Conservation (phyloP, 1,140 invertebrate genomes). For the Drosophila obscura region DNA sequence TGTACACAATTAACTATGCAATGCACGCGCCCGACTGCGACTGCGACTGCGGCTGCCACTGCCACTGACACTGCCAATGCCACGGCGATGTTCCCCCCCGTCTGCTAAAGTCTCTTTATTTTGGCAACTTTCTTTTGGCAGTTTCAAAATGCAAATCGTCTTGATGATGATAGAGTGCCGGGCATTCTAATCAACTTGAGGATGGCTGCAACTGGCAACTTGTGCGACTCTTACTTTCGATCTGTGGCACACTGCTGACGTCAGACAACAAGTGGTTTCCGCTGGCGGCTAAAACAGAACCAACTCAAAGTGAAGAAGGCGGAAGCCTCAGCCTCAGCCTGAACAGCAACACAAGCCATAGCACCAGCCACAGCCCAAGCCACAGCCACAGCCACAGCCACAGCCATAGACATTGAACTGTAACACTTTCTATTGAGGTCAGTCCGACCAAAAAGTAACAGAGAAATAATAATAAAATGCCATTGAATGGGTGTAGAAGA, state of each 20-base stretch:
- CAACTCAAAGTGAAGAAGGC: constrained; percentile 28
- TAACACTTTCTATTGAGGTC: constrained; percentile 79
- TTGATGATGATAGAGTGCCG: constrained; percentile 57
- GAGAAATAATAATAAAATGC: constrained; percentile 64
- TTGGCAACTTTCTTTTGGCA: constrained; percentile 74
- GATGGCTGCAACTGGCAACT: constrained; percentile 51
- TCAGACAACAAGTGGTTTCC: constrained; percentile 36
- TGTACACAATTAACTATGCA: constrained; percentile 78
- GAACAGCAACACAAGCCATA: too few species aligned
- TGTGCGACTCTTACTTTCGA: constrained; percentile 67
- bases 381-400: constrained; percentile 34
- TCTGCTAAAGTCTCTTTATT: constrained; percentile 38
- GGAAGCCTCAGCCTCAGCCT: constrained; percentile 52
- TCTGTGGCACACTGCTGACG: constrained; percentile 34
- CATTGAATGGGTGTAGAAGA: constrained; percentile 72
- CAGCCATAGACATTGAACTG: constrained; percentile 73
- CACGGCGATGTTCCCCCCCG: constrained; percentile 6
- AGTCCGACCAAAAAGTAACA: constrained; percentile 35
- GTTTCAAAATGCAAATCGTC: constrained; percentile 72
- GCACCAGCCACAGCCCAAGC: too few species aligned
- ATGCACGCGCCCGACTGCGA: constrained; percentile 63
- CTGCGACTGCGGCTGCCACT: not conserved
- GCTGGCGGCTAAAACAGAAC: constrained; percentile 3
- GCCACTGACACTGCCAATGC: constrained; percentile 6
- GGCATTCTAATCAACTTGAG: constrained; percentile 62